A percentile compares a stretch with the other conserved stretches of the same genome.
phyloP scores from a whole-genome alignment of 2,888 invertebrate genomes.

The Diloba caeruleocephala region DNA sequence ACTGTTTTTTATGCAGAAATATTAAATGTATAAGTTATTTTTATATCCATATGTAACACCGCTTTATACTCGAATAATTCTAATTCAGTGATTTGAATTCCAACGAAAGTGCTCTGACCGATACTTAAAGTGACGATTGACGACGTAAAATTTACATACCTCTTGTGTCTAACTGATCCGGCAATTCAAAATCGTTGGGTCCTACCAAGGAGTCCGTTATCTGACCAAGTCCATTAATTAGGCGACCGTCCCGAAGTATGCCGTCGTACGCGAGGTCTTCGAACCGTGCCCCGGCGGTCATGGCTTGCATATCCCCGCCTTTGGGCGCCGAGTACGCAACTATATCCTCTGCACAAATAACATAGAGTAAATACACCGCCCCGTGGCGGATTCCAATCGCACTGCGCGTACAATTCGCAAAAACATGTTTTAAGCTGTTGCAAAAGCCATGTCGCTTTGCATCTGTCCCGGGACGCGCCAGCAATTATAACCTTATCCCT shows the following conservation, averaged over 20 bases:
- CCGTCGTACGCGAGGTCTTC: slow-evolving; percentile 96
- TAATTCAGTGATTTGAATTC: background rate
- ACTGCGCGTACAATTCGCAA: slow-evolving; percentile 51
- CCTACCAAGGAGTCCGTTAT: slow-evolving; percentile 93
- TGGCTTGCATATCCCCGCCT: slow-evolving; percentile 90
- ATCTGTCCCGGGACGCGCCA: slow-evolving; percentile 73
- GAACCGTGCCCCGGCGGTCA: slow-evolving; percentile 91
- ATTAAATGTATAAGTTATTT: too few relatives aligned
- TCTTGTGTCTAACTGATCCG: slow-evolving; percentile 88
- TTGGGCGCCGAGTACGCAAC: slow-evolving; percentile 91
- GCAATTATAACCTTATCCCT: slow-evolving; percentile 60
- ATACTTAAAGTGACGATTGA: slow-evolving; percentile 22
- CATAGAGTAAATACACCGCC: slow-evolving; percentile 68
- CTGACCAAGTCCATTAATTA: slow-evolving; percentile 94
- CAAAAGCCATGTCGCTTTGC: slow-evolving; percentile 63
- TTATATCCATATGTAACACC: too few relatives aligned
- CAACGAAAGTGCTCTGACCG: background rate
- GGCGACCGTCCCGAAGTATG: slow-evolving; percentile 83
- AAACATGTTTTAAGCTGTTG: slow-evolving; percentile 51
- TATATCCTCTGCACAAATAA: slow-evolving; percentile 90
- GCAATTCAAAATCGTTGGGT: slow-evolving; percentile 91
- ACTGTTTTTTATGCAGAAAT: too few relatives aligned
- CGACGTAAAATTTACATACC: slow-evolving; percentile 70
- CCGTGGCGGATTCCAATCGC: slow-evolving; percentile 62
- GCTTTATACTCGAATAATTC: too few relatives aligned